phyloP scores from a whole-genome alignment of 2,888 invertebrate genomes.

The Trilocha varians region DNA sequence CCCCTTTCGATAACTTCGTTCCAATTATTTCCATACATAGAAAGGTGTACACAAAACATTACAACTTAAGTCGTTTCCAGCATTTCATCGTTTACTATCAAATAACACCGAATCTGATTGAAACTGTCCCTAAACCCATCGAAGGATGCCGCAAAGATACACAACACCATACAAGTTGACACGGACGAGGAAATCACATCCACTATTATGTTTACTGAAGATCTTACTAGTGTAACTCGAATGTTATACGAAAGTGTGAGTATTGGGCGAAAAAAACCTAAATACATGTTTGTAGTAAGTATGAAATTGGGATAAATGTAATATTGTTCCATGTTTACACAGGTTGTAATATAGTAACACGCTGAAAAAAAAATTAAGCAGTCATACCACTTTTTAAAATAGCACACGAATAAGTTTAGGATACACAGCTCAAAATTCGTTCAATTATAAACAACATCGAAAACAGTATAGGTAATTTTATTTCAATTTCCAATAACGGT shows the following conservation, averaged over 20 bases:
- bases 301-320: constrained; percentile 17
- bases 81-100: background rate
- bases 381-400: too few relatives aligned
- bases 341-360: too few relatives aligned
- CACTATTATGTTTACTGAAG: constrained; percentile 40
- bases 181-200: constrained; percentile 40
- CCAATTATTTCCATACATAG: too few relatives aligned
- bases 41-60: too few relatives aligned
- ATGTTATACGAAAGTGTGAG: background rate
- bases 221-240: constrained; percentile 6
- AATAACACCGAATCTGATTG: background rate
- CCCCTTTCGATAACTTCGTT: too few relatives aligned
- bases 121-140: constrained; percentile 14
- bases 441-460: too few relatives aligned
- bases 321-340: too few relatives aligned
- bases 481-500: too few relatives aligned
- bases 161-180: constrained; percentile 24
- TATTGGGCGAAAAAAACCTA: background rate
- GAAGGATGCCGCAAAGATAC: constrained; percentile 21
- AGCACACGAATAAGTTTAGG: too few relatives aligned
- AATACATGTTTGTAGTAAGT: constrained; percentile 3
- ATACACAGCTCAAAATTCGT: too few relatives aligned
- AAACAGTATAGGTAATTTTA: too few relatives aligned
- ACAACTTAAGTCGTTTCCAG: background rate
- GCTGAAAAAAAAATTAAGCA: too few relatives aligned